Percentiles rank a stretch among this genome's conserved stretches.
These are phyloP conservation scores for Dromiciops gliroides DNA, from an alignment of 2,113 vertebrate genomes.

Conservation along the genomic window DNA sequence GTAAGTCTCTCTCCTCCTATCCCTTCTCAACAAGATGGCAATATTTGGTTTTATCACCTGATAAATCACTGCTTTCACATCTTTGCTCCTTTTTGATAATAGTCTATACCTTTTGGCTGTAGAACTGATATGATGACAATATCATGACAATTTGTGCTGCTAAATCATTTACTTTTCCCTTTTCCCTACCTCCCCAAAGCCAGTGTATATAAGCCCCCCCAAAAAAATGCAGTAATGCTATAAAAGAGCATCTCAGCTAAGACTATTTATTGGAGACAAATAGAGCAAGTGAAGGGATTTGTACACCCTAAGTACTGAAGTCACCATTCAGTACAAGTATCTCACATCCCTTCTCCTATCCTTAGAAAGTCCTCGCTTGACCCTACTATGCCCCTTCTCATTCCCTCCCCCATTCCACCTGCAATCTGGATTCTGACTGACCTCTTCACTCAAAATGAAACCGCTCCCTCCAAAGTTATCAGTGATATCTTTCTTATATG, in stretches of 20 bases:
- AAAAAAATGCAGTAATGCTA: slow-evolving; percentile 28
- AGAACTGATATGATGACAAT: neutral
- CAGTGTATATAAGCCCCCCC: slow-evolving; percentile 12
- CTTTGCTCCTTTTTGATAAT: neutral
- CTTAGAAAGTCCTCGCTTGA: too few species aligned
- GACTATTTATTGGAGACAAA: slow-evolving; percentile 23
- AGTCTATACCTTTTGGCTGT: slow-evolving; percentile 2
- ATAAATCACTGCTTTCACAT: neutral
- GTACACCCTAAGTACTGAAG: neutral
- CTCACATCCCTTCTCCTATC: too few species aligned
- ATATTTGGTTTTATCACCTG: neutral
- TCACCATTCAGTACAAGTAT: slow-evolving; percentile 9
- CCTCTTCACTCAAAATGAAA: too few species aligned
- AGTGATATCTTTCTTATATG: too few species aligned
- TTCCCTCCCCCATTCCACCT: too few species aligned
- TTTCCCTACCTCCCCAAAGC: neutral
- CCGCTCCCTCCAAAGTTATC: too few species aligned
- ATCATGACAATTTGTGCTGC: too few species aligned
- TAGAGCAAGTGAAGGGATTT: slow-evolving; percentile 13
- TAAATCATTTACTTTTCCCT: neutral
- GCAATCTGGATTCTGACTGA: too few species aligned
- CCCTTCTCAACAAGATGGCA: neutral
- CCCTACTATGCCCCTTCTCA: too few species aligned
- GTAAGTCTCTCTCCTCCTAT: slow-evolving; percentile 81
- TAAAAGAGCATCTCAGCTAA: slow-evolving; percentile 28